Conservation (phyloP, 1,140 invertebrate species). For the Brachionus paranguensis region DNA sequence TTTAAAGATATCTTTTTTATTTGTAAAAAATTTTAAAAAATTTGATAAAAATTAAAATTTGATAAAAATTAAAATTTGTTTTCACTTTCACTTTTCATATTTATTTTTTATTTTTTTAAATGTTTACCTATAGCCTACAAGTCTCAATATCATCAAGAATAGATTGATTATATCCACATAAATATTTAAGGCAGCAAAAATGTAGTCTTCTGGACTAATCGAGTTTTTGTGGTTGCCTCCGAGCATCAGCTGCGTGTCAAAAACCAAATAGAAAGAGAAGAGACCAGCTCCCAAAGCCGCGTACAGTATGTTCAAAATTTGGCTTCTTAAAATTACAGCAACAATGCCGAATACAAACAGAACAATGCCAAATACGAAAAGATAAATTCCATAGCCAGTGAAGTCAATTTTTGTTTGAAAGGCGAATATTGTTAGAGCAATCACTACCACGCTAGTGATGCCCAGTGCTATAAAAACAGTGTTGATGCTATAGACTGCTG, state of each 20-base stretch:
- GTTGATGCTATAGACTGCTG: slow-evolving; percentile 44
- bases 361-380: slow-evolving; percentile 71
- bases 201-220: slow-evolving; percentile 89
- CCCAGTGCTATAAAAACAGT: slow-evolving; percentile 71
- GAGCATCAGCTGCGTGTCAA: slow-evolving; percentile 90
- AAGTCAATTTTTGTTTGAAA: slow-evolving; percentile 88
- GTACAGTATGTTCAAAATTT: slow-evolving; percentile 43
- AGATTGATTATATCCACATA: slow-evolving; percentile 86
- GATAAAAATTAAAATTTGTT: too few relatives aligned
- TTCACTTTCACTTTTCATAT: too few relatives aligned
- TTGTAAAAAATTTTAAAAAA: too few relatives aligned
- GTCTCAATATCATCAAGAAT: slow-evolving; percentile 72
- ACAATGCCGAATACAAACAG: slow-evolving; percentile 77
- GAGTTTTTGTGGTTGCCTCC: slow-evolving; percentile 82
- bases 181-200: slow-evolving; percentile 82
- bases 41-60: too few relatives aligned
- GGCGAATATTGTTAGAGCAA: slow-evolving; percentile 82
- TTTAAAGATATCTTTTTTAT: too few relatives aligned
- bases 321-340: slow-evolving; percentile 64
- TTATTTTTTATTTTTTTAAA: too few relatives aligned
- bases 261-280: slow-evolving; percentile 66
- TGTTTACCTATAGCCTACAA: not conserved
- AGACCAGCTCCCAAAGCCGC: slow-evolving; percentile 40
- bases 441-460: slow-evolving; percentile 69
- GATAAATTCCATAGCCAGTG: slow-evolving; percentile 68